Evolutionary conservation across 2,113 vertebrate species (phyloP).

Genomic region (Zosterops pallidus): DNA sequence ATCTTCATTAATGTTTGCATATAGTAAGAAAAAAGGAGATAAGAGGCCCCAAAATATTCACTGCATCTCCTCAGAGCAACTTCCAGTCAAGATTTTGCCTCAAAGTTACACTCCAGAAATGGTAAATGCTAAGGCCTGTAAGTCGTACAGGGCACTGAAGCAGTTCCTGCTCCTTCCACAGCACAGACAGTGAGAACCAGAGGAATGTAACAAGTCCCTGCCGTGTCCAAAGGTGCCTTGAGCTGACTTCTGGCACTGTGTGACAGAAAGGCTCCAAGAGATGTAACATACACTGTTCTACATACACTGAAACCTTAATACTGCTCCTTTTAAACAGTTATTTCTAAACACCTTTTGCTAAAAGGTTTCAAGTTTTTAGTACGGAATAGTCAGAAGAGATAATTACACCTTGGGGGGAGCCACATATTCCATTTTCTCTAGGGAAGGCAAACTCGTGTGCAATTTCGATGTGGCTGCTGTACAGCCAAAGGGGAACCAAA

Average conservation of each 20-base stretch:
- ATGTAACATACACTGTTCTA: neutral
- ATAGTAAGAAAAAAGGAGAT: neutral
- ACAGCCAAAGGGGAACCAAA: neutral
- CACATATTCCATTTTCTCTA: neutral
- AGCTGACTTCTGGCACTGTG: neutral
- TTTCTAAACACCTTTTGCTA: neutral
- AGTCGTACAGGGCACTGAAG: neutral
- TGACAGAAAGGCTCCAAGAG: neutral
- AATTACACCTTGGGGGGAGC: neutral
- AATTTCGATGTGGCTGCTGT: rapidly evolving
- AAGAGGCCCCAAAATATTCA: neutral
- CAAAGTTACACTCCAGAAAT: neutral
- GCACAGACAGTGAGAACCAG: neutral
- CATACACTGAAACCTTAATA: neutral
- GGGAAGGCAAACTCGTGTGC: neutral
- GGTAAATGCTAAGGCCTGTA: neutral
- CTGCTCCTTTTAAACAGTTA: neutral
- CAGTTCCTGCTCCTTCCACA: neutral
- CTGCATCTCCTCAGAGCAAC: neutral
- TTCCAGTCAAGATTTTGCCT: neutral
- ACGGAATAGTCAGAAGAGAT: neutral
- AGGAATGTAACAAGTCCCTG: neutral
- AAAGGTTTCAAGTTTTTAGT: neutral
- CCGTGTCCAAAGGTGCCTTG: rapidly evolving
- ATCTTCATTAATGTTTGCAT: neutral